Conservation (phyloP, 1,140 invertebrate species). For the Aethina tumida region DNA sequence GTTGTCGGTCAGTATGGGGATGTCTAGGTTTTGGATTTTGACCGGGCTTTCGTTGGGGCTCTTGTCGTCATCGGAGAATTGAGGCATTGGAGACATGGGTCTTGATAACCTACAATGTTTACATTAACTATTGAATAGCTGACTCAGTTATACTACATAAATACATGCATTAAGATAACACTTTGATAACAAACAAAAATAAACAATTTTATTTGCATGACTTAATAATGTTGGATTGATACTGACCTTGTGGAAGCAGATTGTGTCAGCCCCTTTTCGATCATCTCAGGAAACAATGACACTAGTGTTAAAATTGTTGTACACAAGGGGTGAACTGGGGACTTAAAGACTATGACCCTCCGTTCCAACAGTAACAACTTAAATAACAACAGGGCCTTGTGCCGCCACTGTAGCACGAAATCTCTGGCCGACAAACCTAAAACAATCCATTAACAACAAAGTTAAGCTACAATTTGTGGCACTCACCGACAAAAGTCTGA, state of each 20-base stretch:
- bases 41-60: constrained; percentile 20
- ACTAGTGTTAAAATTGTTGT: constrained; percentile 78
- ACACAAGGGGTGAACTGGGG: constrained; percentile 84
- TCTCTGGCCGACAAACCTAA: constrained; percentile 70
- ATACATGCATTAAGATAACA: neutral
- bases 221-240: neutral
- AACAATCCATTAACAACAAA: constrained; percentile 22
- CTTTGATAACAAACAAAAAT: neutral
- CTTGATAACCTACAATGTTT: constrained; percentile 52
- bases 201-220: constrained; percentile 1
- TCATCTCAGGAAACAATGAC: constrained; percentile 81
- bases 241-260: constrained; percentile 70
- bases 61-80: constrained; percentile 43
- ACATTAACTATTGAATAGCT: constrained; percentile 1
- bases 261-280: constrained; percentile 78
- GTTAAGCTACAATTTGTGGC: neutral
- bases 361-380: constrained; percentile 88
- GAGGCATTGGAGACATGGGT: constrained; percentile 68
- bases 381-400: constrained; percentile 88
- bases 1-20: neutral
- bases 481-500: constrained; percentile 72
- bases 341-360: constrained; percentile 85
- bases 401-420: constrained; percentile 76
- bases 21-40: constrained; percentile 11
- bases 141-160: neutral